Conservation (phyloP, 1,140 invertebrate genomes). For the Euwallacea similis region DNA sequence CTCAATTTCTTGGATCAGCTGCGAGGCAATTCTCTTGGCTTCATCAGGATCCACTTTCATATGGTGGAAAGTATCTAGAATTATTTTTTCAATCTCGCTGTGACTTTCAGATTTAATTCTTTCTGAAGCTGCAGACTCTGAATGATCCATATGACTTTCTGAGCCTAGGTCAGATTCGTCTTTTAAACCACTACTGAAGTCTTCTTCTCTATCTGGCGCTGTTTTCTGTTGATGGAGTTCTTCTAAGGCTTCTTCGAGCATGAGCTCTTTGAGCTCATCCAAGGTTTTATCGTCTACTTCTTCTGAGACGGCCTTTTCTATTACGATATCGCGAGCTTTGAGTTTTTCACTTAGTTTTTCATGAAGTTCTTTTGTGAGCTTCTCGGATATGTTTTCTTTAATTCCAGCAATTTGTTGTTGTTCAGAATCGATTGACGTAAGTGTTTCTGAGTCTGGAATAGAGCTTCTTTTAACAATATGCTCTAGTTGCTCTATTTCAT, state of each 20-base stretch:
- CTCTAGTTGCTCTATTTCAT: conserved; percentile 21
- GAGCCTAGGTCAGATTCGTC: conserved; percentile 52
- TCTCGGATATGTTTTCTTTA: conserved; percentile 34
- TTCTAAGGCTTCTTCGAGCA: conserved; percentile 30
- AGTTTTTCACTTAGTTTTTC: conserved; percentile 32
- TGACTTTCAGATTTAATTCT: conserved; percentile 50
- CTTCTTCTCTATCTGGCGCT: conserved; percentile 51
- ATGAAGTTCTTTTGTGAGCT: conserved; percentile 30
- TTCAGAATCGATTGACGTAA: background rate
- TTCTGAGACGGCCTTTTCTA: conserved; percentile 33
- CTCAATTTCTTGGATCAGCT: conserved; percentile 60
- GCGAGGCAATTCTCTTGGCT: conserved; percentile 56
- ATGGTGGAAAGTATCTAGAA: conserved; percentile 52
- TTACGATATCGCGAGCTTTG: conserved; percentile 21
- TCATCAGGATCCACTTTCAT: conserved; percentile 60
- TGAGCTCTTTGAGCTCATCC: conserved; percentile 31
- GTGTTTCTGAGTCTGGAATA: conserved; percentile 11
- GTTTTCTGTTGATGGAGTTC: conserved; percentile 27
- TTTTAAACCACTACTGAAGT: conserved; percentile 45
- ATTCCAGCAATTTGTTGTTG: conserved; percentile 3
- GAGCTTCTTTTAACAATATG: conserved; percentile 15
- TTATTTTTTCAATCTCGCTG: conserved; percentile 51
- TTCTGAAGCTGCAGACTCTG: conserved; percentile 49
- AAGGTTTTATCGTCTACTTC: conserved; percentile 32
- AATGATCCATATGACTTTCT: conserved; percentile 52